Evolutionary conservation across 2,797 vertebrate genomes (phyloP).

Genomic region (Xenopus petersii): DNA sequence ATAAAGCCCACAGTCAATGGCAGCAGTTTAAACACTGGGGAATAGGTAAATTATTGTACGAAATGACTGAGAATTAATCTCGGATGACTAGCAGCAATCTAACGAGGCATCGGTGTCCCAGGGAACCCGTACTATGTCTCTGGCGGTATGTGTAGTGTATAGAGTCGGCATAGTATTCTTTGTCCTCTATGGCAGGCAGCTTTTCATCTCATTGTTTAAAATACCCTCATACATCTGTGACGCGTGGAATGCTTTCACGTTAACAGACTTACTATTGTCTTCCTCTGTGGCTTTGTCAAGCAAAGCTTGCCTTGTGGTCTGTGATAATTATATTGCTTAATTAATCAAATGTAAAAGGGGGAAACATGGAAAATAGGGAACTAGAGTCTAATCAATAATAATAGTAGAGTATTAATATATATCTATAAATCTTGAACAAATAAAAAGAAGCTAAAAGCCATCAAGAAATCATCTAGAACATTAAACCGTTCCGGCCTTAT

Average conservation of each 20-base stretch:
- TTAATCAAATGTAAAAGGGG: constrained; percentile 81
- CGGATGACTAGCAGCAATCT: constrained; percentile 75
- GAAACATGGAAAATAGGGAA: too few relatives aligned
- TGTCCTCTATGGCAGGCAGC: constrained; percentile 79
- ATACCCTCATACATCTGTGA: constrained; percentile 92
- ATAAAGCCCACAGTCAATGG: constrained; percentile 61
- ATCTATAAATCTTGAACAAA: too few relatives aligned
- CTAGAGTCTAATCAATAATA: too few relatives aligned
- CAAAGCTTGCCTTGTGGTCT: constrained; percentile 81
- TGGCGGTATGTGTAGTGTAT: constrained; percentile 74
- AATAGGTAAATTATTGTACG: constrained; percentile 77
- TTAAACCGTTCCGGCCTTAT: constrained; percentile 70
- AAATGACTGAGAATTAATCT: constrained; percentile 79
- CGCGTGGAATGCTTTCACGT: constrained; percentile 85
- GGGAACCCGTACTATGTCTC: constrained; percentile 77
- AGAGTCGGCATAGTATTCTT: constrained; percentile 73
- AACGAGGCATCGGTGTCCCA: constrained; percentile 81
- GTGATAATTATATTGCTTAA: constrained; percentile 94
- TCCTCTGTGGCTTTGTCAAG: constrained; percentile 70
- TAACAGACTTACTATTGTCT: constrained; percentile 90
- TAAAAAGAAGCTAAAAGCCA: background rate
- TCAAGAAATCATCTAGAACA: constrained; percentile 50
- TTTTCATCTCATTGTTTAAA: constrained; percentile 82
- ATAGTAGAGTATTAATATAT: too few relatives aligned
- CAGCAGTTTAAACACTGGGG: constrained; percentile 71